Base-by-base conservation (phyloP, 64 coral and sea anemone species). In the Montipora capricornis region DNA sequence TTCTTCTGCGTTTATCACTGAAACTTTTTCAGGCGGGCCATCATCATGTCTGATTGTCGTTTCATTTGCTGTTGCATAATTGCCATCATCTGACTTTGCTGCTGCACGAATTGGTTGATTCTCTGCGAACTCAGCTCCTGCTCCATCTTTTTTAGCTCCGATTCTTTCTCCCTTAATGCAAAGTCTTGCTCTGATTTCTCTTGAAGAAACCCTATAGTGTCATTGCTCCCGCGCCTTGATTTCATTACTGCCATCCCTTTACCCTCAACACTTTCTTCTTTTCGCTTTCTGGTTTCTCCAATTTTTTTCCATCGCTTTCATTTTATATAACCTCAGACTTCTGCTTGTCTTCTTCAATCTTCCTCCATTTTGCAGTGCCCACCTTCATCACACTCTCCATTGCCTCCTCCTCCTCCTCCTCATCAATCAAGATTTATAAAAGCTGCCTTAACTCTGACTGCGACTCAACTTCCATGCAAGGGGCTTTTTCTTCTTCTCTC, bases 81-180 rank as follows among this genome's bases (percentile, higher is more conserved):
- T n/a, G n/a, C n/a, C n/a, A n/a, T n/a, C n/a, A n/a, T n/a, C n/a
- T 20, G n/a, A 24, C 44, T 45, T 75, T 20, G n/a, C n/a, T 75
- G 73, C n/a, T 45, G n/a, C 44, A 53, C 73, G 4, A 75, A 75
- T 45, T 75, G 73, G 44, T 20, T 45, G 44, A 20, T 24, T 45
- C 44, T 75, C n/a, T 75, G n/a, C 13, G n/a, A 20, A 20, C 44
- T 45, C 73, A 6, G n/a, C 73, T 24, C 44, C 73, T 75, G n/a
- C 1, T 75, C 44, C 44, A 75, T 75, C n/a, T 75, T 53, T 53
- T 53, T 53, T 53, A 53, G 51, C 51, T 53, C 44, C n/a, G 1
- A 75, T 45, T 75, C 73, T 45, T 75, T 75, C 44, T 75, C 73
- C 44, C 73, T 75, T 24, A 75, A 75, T 24, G n/a, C n/a, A n/a